Evolutionary conservation across 2,797 vertebrate species (phyloP).

Genomic region (Ispidina lecontei): DNA sequence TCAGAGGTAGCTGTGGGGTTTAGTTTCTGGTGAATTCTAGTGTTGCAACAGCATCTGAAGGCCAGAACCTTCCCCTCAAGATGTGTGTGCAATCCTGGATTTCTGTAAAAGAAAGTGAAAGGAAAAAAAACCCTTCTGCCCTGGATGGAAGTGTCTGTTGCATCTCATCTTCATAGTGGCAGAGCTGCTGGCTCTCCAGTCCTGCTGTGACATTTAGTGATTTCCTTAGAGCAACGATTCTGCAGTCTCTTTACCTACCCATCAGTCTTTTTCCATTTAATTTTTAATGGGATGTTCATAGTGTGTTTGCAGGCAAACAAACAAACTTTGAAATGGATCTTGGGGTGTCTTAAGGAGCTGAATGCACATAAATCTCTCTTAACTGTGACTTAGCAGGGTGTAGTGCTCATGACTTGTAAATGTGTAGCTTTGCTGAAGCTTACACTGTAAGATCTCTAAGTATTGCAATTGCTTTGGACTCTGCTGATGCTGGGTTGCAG

Average conservation of each 20-base stretch:
- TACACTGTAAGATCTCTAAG: neutral
- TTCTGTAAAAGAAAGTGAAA: neutral
- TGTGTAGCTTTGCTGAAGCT: neutral
- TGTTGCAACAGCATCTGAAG: fast-evolving
- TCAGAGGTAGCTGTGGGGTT: neutral
- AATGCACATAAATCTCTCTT: neutral
- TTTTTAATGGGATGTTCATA: fast-evolving
- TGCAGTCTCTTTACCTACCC: neutral
- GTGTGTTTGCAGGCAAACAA: neutral
- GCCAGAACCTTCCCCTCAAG: neutral
- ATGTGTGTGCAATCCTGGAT: neutral
- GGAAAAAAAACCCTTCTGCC: neutral
- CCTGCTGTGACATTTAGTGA: fast-evolving
- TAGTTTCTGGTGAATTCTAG: fast-evolving
- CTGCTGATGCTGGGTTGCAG: neutral
- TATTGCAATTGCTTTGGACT: neutral
- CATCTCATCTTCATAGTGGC: neutral
- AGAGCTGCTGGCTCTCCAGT: neutral
- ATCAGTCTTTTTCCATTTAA: fast-evolving
- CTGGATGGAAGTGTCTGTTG: neutral
- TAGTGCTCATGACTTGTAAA: neutral
- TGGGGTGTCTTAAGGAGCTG: neutral
- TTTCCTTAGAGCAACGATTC: neutral
- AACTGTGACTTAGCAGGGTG: neutral
- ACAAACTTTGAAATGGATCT: neutral